phyloP scores from a whole-genome alignment of 2,113 vertebrate species.

The Rhineura floridana region DNA sequence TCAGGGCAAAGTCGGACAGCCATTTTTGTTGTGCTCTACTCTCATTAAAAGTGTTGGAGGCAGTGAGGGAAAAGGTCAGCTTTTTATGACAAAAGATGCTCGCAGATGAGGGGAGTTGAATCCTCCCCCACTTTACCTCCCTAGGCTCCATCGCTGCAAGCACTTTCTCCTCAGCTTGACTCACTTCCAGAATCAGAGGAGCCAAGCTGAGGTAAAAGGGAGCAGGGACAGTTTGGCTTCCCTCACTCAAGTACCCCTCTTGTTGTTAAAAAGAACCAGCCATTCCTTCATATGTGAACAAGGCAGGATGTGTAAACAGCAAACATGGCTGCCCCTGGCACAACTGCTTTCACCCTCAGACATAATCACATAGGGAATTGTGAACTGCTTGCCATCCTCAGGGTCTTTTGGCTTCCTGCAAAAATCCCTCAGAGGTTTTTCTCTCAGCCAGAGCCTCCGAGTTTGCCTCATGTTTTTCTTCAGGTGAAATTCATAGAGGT shows the following conservation, averaged over 20 bases:
- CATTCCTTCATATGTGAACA: neutral
- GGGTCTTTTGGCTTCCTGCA: neutral
- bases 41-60: too few species aligned
- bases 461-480: neutral
- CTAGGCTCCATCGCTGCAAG: neutral
- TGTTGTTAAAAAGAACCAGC: neutral
- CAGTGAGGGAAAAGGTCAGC: too few species aligned
- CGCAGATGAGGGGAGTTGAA: too few species aligned
- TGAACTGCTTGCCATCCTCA: neutral
- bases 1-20: too few species aligned
- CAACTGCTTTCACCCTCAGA: neutral
- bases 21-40: too few species aligned
- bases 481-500: neutral
- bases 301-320: too few species aligned
- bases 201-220: neutral
- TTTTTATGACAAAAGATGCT: too few species aligned
- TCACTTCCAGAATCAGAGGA: neutral
- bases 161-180: neutral
- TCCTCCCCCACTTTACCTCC: too few species aligned
- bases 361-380: neutral
- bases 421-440: neutral
- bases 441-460: neutral
- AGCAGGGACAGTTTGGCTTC: neutral
- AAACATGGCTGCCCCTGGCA: neutral
- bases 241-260: neutral